A percentile compares a stretch with the other conserved stretches of the same genome.
Conservation (phyloP, 2,797 vertebrate genomes). For the Distichodus sexfasciatus region DNA sequence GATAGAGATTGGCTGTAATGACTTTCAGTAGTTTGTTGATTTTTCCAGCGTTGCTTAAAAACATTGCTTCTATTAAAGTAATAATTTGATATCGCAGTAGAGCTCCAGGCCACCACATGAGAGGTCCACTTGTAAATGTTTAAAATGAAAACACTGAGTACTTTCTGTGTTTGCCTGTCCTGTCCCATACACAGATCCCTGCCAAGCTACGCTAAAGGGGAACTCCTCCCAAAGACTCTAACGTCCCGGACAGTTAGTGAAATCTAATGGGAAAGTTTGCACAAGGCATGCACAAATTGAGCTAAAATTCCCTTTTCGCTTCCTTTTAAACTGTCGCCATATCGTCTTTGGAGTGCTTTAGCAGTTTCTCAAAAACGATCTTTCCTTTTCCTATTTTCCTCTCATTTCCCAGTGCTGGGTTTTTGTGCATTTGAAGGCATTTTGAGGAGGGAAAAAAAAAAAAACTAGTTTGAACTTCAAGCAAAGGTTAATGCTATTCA, state of each 20-base stretch:
- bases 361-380: slow-evolving; percentile 11
- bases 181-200: slow-evolving; percentile 49
- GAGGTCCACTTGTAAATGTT: slow-evolving; percentile 49
- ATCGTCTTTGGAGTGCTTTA: too few relatives aligned
- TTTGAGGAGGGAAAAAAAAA: too few relatives aligned
- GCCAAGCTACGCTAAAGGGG: slow-evolving; percentile 43
- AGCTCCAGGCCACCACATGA: slow-evolving; percentile 37
- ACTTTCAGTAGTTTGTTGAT: slow-evolving; percentile 61
- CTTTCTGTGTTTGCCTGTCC: slow-evolving; percentile 59
- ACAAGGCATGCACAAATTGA: too few relatives aligned
- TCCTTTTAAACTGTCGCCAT: too few relatives aligned
- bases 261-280: too few relatives aligned
- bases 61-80: slow-evolving; percentile 51
- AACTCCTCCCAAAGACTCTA: too few relatives aligned
- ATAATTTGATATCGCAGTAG: slow-evolving; percentile 63
- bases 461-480: slow-evolving; percentile 83
- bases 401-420: slow-evolving; percentile 53
- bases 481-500: slow-evolving; percentile 87
- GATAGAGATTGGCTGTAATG: slow-evolving; percentile 64
- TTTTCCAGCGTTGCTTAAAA: slow-evolving; percentile 62
- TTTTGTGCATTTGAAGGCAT: slow-evolving; percentile 72
- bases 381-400: slow-evolving; percentile 8
- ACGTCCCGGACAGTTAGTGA: too few relatives aligned
- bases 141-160: slow-evolving; percentile 50
- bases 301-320: too few relatives aligned